Evolutionary conservation across 2,888 invertebrate species (phyloP).

Genomic region (Sipha maydis): DNA sequence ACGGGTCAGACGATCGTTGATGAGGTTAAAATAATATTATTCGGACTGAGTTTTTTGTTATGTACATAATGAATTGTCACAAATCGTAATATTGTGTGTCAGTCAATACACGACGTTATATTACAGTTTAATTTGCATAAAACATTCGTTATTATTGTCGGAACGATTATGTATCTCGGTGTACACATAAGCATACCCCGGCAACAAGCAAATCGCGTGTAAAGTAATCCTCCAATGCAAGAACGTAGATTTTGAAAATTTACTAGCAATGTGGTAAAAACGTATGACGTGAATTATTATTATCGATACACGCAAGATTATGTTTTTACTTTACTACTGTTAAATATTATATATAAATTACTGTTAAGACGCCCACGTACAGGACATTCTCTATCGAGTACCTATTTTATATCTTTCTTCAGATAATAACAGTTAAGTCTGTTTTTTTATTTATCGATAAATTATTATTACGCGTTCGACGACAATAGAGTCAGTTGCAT

Average conservation of each 20-base stretch:
- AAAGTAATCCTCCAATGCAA: constrained; percentile 31
- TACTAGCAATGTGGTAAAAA: background rate
- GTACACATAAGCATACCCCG: background rate
- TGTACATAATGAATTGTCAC: constrained; percentile 8
- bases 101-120: constrained; percentile 16
- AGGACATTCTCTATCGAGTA: too few species aligned
- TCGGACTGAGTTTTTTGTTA: constrained; percentile 1
- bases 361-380: constrained; percentile 2
- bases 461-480: background rate
- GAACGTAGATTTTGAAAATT: background rate
- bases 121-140: constrained; percentile 47
- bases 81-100: constrained; percentile 34
- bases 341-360: constrained; percentile 33
- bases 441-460: background rate
- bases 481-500: background rate
- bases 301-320: constrained; percentile 10
- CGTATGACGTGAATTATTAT: constrained; percentile 12
- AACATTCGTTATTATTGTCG: constrained; percentile 24
- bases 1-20: constrained; percentile 3
- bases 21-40: constrained; percentile 39
- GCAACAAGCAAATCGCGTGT: constrained; percentile 45
- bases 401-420: background rate
- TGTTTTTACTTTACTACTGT: background rate
- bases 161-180: constrained; percentile 38
- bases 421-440: background rate